Conservation (phyloP, 64 coral and sea anemone species). For the Montipora capricornis region DNA sequence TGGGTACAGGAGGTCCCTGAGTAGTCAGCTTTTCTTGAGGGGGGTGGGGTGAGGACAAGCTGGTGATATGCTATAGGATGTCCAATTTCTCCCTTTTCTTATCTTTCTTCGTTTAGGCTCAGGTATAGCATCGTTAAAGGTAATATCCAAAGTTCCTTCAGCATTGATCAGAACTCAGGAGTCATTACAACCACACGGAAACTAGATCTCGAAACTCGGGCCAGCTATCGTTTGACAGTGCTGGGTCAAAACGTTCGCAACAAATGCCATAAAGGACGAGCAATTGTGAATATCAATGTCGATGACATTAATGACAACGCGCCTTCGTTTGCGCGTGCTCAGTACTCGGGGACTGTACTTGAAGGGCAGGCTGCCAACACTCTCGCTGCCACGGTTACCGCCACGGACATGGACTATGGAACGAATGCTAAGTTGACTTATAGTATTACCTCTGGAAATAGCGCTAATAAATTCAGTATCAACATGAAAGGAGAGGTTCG, state of each 20-base stretch:
- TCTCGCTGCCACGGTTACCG: slow-evolving; percentile 56
- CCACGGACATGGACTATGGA: slow-evolving; percentile 79
- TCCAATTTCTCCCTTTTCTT: background rate
- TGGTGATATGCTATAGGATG: no score
- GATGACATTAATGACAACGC: slow-evolving; percentile 80
- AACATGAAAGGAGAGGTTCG: slow-evolving; percentile 52
- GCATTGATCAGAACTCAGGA: slow-evolving; percentile 58
- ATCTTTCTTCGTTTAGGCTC: slow-evolving; percentile 47
- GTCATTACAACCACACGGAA: slow-evolving; percentile 38
- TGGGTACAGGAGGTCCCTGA: no score
- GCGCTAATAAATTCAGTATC: slow-evolving; percentile 64
- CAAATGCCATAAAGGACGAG: slow-evolving; percentile 86
- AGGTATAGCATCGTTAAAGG: slow-evolving; percentile 86
- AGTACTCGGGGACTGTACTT: slow-evolving; percentile 49
- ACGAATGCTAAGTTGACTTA: slow-evolving; percentile 61
- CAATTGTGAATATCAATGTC: slow-evolving; percentile 74
- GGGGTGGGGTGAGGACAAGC: no score
- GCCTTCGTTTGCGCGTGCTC: slow-evolving; percentile 35
- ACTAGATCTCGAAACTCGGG: slow-evolving; percentile 75
- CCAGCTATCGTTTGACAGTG: slow-evolving; percentile 69
- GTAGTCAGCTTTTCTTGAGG: no score
- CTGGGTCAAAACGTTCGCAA: slow-evolving; percentile 69
- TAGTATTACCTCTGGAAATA: slow-evolving; percentile 37
- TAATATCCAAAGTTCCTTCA: slow-evolving; percentile 50
- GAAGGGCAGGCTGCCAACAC: slow-evolving; percentile 68